Evolutionary conservation across 2,113 vertebrate genomes (phyloP).

Genomic region (Morone saxatilis): DNA sequence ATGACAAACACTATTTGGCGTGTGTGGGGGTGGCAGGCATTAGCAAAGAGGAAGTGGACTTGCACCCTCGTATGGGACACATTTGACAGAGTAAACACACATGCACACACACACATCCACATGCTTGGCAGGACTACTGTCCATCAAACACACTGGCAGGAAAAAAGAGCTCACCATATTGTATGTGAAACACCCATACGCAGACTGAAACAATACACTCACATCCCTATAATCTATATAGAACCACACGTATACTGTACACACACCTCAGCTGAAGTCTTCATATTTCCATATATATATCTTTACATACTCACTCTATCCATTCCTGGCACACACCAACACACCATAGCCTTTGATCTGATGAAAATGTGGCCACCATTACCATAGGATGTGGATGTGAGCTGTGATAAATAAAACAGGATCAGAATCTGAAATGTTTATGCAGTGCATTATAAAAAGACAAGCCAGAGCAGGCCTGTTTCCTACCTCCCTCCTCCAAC

Average conservation of each 20-base stretch:
- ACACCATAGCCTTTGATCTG: constrained; percentile 67
- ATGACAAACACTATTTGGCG: not conserved
- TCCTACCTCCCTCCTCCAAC: constrained; percentile 57
- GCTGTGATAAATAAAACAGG: constrained; percentile 81
- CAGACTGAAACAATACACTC: constrained; percentile 18
- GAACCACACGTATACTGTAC: constrained; percentile 8
- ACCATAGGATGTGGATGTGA: constrained; percentile 78
- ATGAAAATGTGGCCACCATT: constrained; percentile 77
- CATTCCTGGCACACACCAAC: constrained; percentile 45
- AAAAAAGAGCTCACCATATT: constrained; percentile 61
- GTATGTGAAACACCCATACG: constrained; percentile 62
- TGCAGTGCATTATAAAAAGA: constrained; percentile 56
- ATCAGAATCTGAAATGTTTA: constrained; percentile 84
- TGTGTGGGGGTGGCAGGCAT: constrained; percentile 20
- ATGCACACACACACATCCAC: constrained; percentile 6
- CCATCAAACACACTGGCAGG: constrained; percentile 70
- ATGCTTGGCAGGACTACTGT: constrained; percentile 70
- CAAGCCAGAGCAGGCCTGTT: constrained; percentile 70
- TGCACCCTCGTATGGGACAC: constrained; percentile 79
- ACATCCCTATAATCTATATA: constrained; percentile 15
- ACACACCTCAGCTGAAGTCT: constrained; percentile 20
- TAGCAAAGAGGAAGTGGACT: constrained; percentile 61
- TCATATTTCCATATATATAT: constrained; percentile 34
- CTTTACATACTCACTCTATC: constrained; percentile 35
- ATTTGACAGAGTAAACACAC: constrained; percentile 77